These are phyloP conservation scores for Falcaria lacertinaria DNA, from an alignment of 2,888 invertebrate species.

Conservation along the genomic window DNA sequence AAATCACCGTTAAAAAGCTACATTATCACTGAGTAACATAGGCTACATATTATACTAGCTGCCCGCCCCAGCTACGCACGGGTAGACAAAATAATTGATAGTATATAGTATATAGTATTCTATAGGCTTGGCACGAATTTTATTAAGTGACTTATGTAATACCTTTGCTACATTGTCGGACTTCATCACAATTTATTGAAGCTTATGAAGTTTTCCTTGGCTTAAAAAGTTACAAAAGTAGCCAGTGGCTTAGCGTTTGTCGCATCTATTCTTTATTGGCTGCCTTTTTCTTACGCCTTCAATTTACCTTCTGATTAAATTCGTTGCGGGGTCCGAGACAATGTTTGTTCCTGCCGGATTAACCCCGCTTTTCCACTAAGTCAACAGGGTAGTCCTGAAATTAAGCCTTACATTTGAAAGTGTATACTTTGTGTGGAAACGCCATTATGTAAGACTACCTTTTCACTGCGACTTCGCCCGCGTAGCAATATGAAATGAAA, in stretches of 20 bases:
- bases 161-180: no score
- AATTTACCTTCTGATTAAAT: conserved; percentile 2
- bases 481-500: no score
- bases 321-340: background rate
- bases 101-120: no score
- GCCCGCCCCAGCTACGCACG: no score
- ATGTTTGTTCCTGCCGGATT: background rate
- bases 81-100: no score
- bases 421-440: background rate
- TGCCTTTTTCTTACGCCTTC: background rate
- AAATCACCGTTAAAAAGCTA: no score
- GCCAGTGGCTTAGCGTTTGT: background rate
- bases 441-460: no score
- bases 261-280: background rate
- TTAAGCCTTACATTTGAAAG: background rate
- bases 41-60: no score
- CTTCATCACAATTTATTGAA: background rate
- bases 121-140: no score
- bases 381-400: background rate
- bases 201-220: background rate
- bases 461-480: no score
- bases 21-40: no score
- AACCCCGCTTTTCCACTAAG: background rate
- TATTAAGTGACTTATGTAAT: no score
- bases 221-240: background rate